These are phyloP conservation scores for Drosophila nr. fundita DNA, from an alignment of 2,888 invertebrate genomes.

Conservation along the genomic window DNA sequence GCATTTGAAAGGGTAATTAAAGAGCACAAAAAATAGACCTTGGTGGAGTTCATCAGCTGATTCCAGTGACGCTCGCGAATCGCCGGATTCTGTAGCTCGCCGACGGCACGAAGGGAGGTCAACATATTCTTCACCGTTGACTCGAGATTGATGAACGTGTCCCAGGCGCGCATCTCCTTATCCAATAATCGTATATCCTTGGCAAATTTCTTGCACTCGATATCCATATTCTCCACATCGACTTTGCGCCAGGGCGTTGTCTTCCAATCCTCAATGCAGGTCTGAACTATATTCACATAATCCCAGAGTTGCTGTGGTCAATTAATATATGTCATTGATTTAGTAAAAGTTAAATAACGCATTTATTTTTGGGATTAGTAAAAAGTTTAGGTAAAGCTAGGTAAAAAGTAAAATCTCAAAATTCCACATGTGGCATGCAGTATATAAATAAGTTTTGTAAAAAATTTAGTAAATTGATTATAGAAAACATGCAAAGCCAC, in stretches of 20 bases:
- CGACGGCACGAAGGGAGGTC: conserved; percentile 96
- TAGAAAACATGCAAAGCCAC: conserved; percentile 61
- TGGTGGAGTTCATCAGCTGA: conserved; percentile 97
- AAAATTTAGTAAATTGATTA: conserved; percentile 64
- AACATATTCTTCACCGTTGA: conserved; percentile 98
- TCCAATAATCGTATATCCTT: conserved; percentile 96
- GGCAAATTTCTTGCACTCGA: conserved; percentile 98
- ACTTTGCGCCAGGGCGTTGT: conserved; percentile 98
- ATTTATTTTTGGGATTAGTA: conserved; percentile 38
- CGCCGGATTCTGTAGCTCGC: conserved; percentile 97
- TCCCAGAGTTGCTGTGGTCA: conserved; percentile 94
- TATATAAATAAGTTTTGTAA: conserved; percentile 43
- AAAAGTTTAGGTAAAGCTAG: conserved; percentile 31
- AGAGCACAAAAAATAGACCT: conserved; percentile 87
- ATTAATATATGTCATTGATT: conserved; percentile 19
- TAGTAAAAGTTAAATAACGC: not conserved
- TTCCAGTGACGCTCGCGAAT: conserved; percentile 98
- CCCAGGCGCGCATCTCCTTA: conserved; percentile 98
- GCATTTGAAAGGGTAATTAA: conserved; percentile 4
- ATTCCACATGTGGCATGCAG: conserved; percentile 75
- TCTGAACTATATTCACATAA: conserved; percentile 94
- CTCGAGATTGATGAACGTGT: conserved; percentile 94
- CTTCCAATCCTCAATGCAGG: conserved; percentile 98
- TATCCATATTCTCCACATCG: conserved; percentile 99
- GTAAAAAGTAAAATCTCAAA: conserved; percentile 63